A percentile compares a stretch with the other conserved stretches of the same genome.
phyloP scores from a whole-genome alignment of 2,888 invertebrate genomes.

The Hipparchia sbordonii region DNA sequence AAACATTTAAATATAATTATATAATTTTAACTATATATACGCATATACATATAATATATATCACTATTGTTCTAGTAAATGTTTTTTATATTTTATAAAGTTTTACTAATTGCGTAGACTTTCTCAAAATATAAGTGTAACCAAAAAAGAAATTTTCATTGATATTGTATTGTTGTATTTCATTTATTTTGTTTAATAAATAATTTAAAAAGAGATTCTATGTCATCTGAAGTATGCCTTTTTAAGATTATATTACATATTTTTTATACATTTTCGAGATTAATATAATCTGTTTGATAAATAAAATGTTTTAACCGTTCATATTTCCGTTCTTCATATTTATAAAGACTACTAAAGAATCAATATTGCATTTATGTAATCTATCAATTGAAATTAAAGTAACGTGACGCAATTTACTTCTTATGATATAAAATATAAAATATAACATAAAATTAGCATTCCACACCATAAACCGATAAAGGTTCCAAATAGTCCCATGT shows the following conservation, averaged over 20 bases:
- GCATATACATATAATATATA: not conserved
- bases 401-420: slow-evolving; percentile 1
- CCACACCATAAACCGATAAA: slow-evolving; percentile 19
- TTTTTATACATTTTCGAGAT: not conserved
- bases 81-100: not conserved
- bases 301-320: no score
- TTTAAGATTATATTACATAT: no score
- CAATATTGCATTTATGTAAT: no score
- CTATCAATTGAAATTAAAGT: not conserved
- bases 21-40: not conserved
- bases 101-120: no score
- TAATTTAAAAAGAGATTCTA: no score
- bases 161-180: no score
- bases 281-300: no score
- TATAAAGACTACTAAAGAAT: no score
- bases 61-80: not conserved
- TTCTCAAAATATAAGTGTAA: not conserved
- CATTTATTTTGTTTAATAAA: no score
- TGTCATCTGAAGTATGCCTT: no score
- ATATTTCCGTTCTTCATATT: no score
- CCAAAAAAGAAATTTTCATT: not conserved
- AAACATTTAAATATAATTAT: not conserved
- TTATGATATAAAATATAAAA: slow-evolving; percentile 19
- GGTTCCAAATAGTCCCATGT: slow-evolving; percentile 59
- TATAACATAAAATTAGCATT: slow-evolving; percentile 14